phyloP scores from a whole-genome alignment of 2,797 vertebrate genomes.

The Dermochelys coriacea region DNA sequence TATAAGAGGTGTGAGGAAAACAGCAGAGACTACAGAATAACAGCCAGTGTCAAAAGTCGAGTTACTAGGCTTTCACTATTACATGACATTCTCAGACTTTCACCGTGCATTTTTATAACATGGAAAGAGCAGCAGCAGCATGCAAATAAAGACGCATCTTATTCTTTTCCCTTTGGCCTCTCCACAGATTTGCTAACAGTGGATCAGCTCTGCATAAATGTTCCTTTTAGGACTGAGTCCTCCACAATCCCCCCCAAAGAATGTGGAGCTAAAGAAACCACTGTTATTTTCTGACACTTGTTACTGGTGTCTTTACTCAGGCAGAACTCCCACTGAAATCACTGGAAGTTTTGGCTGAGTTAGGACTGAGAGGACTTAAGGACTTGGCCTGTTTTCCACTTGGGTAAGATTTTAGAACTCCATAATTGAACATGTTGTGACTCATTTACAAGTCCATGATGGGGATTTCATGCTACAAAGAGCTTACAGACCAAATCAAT shows the following conservation, averaged over 20 bases:
- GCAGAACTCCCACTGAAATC: slow-evolving; percentile 25
- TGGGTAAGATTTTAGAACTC: not conserved
- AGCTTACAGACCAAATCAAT: not conserved
- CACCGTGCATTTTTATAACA: accelerated
- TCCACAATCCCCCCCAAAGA: slow-evolving; percentile 34
- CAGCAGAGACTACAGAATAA: not conserved
- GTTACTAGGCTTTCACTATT: not conserved
- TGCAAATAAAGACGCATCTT: slow-evolving; percentile 4
- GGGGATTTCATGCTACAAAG: not conserved
- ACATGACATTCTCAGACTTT: not conserved
- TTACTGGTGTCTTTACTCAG: slow-evolving; percentile 38
- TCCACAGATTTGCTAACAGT: slow-evolving; percentile 43
- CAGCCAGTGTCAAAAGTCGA: not conserved
- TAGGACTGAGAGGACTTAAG: not conserved
- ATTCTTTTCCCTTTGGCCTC: not conserved
- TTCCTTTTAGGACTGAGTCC: slow-evolving; percentile 32
- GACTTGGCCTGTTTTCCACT: not conserved
- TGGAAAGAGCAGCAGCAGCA: not conserved
- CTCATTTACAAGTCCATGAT: not conserved
- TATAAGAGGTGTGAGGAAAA: not conserved
- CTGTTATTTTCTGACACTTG: slow-evolving; percentile 51
- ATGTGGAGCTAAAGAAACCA: slow-evolving; percentile 56
- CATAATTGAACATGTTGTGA: not conserved
- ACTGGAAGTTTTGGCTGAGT: not conserved
- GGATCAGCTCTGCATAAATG: slow-evolving; percentile 49